Evolutionary conservation across 2,797 vertebrate genomes (phyloP), one percentile per base, ranked within the genome.

Genomic region (Champsocephalus esox): DNA sequence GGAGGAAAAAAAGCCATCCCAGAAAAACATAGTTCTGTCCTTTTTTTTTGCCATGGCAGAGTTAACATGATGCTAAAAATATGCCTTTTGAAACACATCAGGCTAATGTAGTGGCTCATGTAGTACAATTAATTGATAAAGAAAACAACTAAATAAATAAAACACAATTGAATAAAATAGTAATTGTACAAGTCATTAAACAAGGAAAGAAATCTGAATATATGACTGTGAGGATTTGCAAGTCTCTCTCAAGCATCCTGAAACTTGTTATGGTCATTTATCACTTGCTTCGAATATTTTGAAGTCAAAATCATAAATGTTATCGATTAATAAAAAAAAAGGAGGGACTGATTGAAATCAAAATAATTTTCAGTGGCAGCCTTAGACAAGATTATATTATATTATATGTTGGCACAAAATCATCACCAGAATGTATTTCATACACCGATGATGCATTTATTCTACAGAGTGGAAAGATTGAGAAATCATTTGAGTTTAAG

Each of bases 401-500:
- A 48, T 60, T 69, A 68, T 55, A 46, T 64, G 78, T 80, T 71
- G 52, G 21, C 59, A 48, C 59, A 46, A 43, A 66, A 57, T 70
- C 54, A 45, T 72, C 55, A 44, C 45, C 49, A 32, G 44, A 73
- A 45, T 73, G n/a, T 55, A 54, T 78, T 56, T 41, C 44, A 12
- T 69, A 64, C 62, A 46, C 12, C 24, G 19, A 16, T 8, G 1
- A 65, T 80, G 66, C 44, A 86, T 82, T 55, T 72, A 74, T 79
- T 87, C 81, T 63, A 73, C 64, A 50, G 38, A 83, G 85, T 43
- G 51, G 52, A 81, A 76, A 80, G 87, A 92, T 88, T 90, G 87
- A 92, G 85, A 93, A 93, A 92, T 90, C 77, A 89, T 92, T 87
- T 87, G 87, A 84, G 84, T 84, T 87, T 82, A 80, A 89, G 87